phyloP scores from a whole-genome alignment of 2,797 vertebrate species.

The Aratinga solstitialis region DNA sequence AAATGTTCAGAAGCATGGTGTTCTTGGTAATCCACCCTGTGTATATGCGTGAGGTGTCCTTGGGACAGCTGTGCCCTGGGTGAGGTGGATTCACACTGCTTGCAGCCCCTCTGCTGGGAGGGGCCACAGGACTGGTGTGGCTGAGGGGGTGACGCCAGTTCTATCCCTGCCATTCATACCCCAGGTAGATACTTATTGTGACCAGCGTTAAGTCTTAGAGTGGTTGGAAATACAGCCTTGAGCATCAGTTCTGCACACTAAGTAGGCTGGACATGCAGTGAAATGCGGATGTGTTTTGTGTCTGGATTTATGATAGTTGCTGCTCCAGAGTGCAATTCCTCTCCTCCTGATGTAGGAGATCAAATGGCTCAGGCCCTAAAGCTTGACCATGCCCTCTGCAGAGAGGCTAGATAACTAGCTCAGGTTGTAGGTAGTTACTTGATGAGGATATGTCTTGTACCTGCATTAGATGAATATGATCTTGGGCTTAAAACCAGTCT shows the following conservation, averaged over 20 bases:
- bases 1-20: neutral
- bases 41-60: neutral
- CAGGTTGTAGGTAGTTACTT: neutral
- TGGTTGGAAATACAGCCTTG: neutral
- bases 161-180: neutral
- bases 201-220: neutral
- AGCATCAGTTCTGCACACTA: neutral
- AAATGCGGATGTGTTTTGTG: neutral
- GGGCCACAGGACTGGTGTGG: neutral
- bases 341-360: neutral
- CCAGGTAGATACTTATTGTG: neutral
- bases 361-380: neutral
- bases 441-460: neutral
- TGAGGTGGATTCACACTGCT: rapidly evolving
- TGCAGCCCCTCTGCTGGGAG: rapidly evolving
- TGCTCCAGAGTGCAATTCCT: neutral
- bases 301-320: neutral
- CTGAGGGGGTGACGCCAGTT: neutral
- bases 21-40: neutral
- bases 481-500: neutral
- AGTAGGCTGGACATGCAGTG: neutral
- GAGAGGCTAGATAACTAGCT: neutral
- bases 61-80: neutral
- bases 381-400: neutral
- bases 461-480: neutral